phyloP scores from a whole-genome alignment of 1,140 invertebrate genomes.

The Antheraea mylitta region DNA sequence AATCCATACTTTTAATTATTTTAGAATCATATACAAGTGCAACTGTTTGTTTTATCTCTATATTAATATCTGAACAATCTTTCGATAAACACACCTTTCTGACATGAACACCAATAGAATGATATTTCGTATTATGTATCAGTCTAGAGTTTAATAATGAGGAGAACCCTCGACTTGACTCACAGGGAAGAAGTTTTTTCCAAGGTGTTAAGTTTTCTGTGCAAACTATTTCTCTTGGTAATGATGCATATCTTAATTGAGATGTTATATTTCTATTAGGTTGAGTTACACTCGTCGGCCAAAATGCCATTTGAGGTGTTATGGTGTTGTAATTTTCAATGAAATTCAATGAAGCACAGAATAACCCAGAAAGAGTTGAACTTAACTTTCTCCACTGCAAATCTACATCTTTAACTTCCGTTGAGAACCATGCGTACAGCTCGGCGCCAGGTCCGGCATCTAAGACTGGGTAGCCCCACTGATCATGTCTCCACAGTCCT shows the following conservation, averaged over 20 bases:
- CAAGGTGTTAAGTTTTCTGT: constrained; percentile 99
- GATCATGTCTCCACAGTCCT: constrained; percentile 94
- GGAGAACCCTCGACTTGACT: constrained; percentile 90
- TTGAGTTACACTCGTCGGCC: constrained; percentile 85
- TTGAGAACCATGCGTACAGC: constrained; percentile 94
- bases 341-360: constrained; percentile 98
- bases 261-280: constrained; percentile 78
- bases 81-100: constrained; percentile 85
- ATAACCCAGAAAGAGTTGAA: constrained; percentile 93
- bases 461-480: constrained; percentile 94
- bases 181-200: constrained; percentile 97
- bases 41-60: constrained; percentile 91
- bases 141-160: constrained; percentile 93
- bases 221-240: constrained; percentile 97
- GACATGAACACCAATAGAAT: constrained; percentile 93
- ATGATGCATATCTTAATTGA: constrained; percentile 88
- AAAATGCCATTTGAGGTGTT: constrained; percentile 89
- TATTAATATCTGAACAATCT: constrained; percentile 81
- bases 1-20: constrained; percentile 84
- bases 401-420: constrained; percentile 81
- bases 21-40: constrained; percentile 92
- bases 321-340: constrained; percentile 94
- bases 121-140: constrained; percentile 96
- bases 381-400: constrained; percentile 92
- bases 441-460: constrained; percentile 95